A percentile compares a stretch with the other conserved stretches of the same genome.
Evolutionary conservation across 2,113 vertebrate genomes (phyloP).

Genomic region (Saccopteryx leptura): DNA sequence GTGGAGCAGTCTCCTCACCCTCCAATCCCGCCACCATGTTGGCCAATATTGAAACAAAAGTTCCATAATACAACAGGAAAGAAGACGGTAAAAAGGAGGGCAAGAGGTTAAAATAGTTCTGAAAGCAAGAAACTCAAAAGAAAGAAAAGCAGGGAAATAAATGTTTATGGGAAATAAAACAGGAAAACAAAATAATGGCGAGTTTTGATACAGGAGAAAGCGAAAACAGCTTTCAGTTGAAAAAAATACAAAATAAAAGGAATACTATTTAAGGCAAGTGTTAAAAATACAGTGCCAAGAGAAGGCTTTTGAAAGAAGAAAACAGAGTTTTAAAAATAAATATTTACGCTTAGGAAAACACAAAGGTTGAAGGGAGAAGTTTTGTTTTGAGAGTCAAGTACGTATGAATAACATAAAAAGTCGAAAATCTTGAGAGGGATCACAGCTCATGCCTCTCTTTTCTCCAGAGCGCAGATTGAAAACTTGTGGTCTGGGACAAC

Average conservation of each 20-base stretch:
- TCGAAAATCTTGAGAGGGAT: neutral
- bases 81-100: neutral
- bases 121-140: neutral
- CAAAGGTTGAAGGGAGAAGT: neutral
- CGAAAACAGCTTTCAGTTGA: neutral
- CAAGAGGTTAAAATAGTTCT: neutral
- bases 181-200: neutral
- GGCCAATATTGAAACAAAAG: neutral
- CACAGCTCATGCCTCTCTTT: neutral
- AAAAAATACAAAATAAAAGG: conserved; percentile 5
- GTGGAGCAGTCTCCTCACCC: no score
- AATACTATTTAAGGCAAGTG: neutral
- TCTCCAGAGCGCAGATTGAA: neutral
- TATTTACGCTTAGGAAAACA: neutral
- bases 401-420: neutral
- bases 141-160: neutral
- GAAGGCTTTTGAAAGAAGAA: neutral
- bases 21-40: neutral
- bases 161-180: neutral
- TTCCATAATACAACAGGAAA: neutral
- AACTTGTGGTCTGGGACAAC: neutral
- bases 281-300: neutral
- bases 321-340: neutral
- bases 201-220: neutral
- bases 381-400: neutral